Conservation (phyloP, 2,888 invertebrate species). For the Melipona beecheii region DNA sequence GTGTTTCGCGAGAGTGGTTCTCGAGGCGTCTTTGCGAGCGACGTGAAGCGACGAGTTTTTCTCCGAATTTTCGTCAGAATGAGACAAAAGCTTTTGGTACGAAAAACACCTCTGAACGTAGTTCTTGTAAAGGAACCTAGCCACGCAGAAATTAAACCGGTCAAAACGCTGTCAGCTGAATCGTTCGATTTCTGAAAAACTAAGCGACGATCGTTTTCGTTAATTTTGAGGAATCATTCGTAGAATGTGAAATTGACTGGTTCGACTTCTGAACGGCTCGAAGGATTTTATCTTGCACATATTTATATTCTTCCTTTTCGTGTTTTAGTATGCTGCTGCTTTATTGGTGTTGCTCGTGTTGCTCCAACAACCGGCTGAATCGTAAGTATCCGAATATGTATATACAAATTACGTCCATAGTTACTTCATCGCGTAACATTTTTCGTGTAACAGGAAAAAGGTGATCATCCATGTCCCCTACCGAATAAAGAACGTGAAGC, state of each 20-base stretch:
- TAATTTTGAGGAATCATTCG: neutral
- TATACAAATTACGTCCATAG: too few species aligned
- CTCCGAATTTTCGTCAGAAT: constrained; percentile 48
- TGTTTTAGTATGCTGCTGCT: constrained; percentile 56
- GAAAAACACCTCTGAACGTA: neutral
- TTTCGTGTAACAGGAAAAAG: constrained; percentile 85
- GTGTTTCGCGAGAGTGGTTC: constrained; percentile 31
- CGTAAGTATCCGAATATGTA: constrained; percentile 56
- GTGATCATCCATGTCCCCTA: constrained; percentile 89
- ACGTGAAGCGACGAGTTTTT: neutral
- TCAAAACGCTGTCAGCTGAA: neutral
- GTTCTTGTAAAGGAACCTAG: neutral
- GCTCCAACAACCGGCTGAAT: constrained; percentile 46
- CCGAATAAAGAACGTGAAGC: constrained; percentile 89
- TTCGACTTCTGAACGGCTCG: neutral
- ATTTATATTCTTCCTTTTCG: neutral
- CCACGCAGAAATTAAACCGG: neutral
- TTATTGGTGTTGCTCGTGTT: constrained; percentile 44
- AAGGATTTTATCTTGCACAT: neutral
- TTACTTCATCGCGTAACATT: neutral
- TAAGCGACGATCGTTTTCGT: neutral
- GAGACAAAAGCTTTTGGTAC: constrained; percentile 74
- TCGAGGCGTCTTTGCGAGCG: neutral
- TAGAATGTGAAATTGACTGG: neutral
- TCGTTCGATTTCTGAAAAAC: neutral